Evolutionary conservation across 1,140 invertebrate species (phyloP).

Genomic region (Drosophila lowei): DNA sequence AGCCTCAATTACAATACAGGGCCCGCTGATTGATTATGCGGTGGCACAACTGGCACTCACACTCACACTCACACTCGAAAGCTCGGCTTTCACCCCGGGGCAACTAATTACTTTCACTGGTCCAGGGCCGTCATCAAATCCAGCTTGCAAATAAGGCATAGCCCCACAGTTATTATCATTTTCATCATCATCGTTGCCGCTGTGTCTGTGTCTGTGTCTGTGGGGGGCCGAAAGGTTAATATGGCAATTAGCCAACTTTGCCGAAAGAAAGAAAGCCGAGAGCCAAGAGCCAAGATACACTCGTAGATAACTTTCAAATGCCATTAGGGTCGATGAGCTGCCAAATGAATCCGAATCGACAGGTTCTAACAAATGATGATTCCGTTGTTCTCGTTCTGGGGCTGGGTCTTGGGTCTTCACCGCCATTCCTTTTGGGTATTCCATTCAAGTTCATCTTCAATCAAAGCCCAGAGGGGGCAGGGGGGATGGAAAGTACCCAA

Average conservation of each 20-base stretch:
- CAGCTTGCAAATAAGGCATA: slow-evolving; percentile 63
- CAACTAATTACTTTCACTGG: slow-evolving; percentile 79
- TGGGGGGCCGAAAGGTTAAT: slow-evolving; percentile 70
- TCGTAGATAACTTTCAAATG: slow-evolving; percentile 65
- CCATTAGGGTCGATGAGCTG: slow-evolving; percentile 70
- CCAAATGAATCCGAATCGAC: slow-evolving; percentile 56
- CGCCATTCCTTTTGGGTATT: not conserved
- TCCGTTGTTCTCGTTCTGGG: slow-evolving; percentile 30
- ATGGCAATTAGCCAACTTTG: slow-evolving; percentile 74
- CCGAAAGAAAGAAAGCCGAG: slow-evolving; percentile 42
- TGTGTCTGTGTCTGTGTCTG: too few relatives aligned
- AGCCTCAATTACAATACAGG: slow-evolving; percentile 26
- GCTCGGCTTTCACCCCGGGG: slow-evolving; percentile 68
- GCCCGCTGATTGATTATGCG: slow-evolving; percentile 64
- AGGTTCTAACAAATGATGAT: slow-evolving; percentile 68
- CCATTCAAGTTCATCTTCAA: slow-evolving; percentile 26
- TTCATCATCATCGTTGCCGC: slow-evolving; percentile 17
- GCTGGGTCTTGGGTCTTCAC: not conserved
- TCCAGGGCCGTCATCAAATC: slow-evolving; percentile 56
- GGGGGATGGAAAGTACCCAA: slow-evolving; percentile 28
- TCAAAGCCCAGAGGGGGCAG: slow-evolving; percentile 21
- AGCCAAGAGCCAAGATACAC: slow-evolving; percentile 28
- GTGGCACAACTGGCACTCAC: slow-evolving; percentile 9
- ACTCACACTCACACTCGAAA: too few relatives aligned
- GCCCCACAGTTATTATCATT: slow-evolving; percentile 40